Evolutionary conservation across 2,113 vertebrate genomes (phyloP), one percentile per base, ranked within the genome.

Genomic region (Leptobrachium ailaonicum): DNA sequence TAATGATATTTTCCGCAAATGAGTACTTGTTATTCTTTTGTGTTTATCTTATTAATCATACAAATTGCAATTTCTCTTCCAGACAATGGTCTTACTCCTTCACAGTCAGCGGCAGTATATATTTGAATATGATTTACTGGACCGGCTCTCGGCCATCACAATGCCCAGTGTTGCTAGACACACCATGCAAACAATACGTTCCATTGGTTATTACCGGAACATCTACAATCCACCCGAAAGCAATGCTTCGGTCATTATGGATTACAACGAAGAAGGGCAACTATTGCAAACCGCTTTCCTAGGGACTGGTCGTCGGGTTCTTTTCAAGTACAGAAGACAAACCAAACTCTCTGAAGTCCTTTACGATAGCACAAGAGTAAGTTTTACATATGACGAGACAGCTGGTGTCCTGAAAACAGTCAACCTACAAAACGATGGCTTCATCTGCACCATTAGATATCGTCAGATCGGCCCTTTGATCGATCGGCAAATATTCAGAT

Each of bases 101-200:
- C 97, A 98, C 84, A 99, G 98, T 90, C 98, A 99, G 86, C 90
- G 98, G 62, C 98, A 99, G 86, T 99, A 99, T 88, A 98, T 98
- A 87, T 99, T 99, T 2, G 97, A 99, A 66, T 98, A 97, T 0
- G 96, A 99, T 84, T 88, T 95, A 78, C 87, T 96, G 88, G 97
- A 99, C 82, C 92, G 95, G 40, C 94, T 99, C 6, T 95, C 95
- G 0, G 97, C 97, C 72, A 93, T 99, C 88, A 97, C 96, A 44
- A 98, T 99, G 98, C 98, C 98, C 81, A 99, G 97, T 0, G 95
- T 99, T 42, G 97, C 98, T 10, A 96, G 97, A 79, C 98, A 99
- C 83, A 96, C 95, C 85, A 98, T 99, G 97, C 95, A 98, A 90
- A 98, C 97, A 53, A 93, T 99, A 83, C 96, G 97, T 73, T 99